These are phyloP conservation scores for Saturnia pavonia DNA, from an alignment of 2,888 invertebrate genomes.

Conservation along the genomic window DNA sequence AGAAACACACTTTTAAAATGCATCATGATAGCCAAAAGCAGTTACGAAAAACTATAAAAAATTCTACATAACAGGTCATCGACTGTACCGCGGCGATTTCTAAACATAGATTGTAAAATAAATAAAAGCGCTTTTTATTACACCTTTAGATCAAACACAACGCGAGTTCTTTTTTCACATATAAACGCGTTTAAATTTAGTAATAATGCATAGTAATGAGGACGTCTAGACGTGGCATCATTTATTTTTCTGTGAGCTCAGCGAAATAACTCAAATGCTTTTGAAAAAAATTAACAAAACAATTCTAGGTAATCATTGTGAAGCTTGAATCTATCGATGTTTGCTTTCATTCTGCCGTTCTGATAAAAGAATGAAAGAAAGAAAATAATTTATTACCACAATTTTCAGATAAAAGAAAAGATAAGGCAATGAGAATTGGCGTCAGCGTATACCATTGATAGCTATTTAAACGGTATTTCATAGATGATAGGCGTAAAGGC, in stretches of 20 bases:
- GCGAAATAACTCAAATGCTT: not conserved
- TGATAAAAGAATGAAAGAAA: too few relatives aligned
- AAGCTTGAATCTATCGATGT: not conserved
- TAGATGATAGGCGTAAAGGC: too few relatives aligned
- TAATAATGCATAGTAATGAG: constrained; percentile 4
- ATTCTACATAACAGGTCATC: constrained; percentile 13
- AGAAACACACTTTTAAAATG: not conserved
- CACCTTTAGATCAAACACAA: constrained; percentile 12
- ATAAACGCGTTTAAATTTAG: constrained; percentile 6
- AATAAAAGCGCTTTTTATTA: constrained; percentile 10
- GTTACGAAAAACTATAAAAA: constrained; percentile 10
- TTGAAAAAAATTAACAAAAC: too few relatives aligned
- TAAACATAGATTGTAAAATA: constrained; percentile 16
- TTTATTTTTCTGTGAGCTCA: not conserved
- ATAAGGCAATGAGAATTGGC: too few relatives aligned
- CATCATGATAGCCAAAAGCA: constrained; percentile 11
- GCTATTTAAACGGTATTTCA: too few relatives aligned
- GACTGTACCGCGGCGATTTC: constrained; percentile 9
- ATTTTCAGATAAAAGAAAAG: too few relatives aligned
- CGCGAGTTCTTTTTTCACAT: not conserved
- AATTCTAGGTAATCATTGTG: too few relatives aligned
- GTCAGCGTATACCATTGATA: too few relatives aligned
- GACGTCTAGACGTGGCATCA: not conserved
- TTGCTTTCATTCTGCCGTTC: not conserved
- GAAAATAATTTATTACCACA: too few relatives aligned